A percentile compares a stretch with the other conserved stretches of the same genome.
Evolutionary conservation across 2,888 invertebrate genomes (phyloP).

Genomic region (Leptopilina myrica): DNA sequence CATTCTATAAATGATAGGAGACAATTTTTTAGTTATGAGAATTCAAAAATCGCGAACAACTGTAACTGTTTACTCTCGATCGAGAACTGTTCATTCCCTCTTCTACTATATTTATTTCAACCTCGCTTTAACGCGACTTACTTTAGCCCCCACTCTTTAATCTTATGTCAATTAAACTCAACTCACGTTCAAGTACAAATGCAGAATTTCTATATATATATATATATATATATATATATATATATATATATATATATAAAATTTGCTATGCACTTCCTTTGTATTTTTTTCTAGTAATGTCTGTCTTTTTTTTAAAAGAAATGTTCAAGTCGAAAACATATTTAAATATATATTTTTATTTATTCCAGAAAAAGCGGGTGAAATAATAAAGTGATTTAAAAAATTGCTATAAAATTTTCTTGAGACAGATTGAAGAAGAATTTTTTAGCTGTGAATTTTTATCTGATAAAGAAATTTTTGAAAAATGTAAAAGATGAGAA

Average conservation of each 20-base stretch:
- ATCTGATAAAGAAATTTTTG: too few relatives aligned
- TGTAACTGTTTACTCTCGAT: slow-evolving; percentile 19
- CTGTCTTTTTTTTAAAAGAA: too few relatives aligned
- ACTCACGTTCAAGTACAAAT: background rate
- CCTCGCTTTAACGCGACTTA: slow-evolving; percentile 20
- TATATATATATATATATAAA: background rate
- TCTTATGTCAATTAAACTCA: slow-evolving; percentile 5
- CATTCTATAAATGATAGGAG: background rate
- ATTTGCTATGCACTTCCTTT: background rate
- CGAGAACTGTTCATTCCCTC: slow-evolving; percentile 9
- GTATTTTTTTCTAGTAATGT: too few relatives aligned
- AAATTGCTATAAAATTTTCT: too few relatives aligned
- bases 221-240: too few relatives aligned
- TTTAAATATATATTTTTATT: too few relatives aligned
- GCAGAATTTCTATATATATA: background rate
- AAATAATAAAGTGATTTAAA: too few relatives aligned
- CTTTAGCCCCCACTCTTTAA: slow-evolving; percentile 19
- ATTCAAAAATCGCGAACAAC: slow-evolving; percentile 7
- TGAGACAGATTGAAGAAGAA: too few relatives aligned
- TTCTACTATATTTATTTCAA: slow-evolving; percentile 5
- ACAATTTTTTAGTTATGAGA: background rate
- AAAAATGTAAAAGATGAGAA: too few relatives aligned
- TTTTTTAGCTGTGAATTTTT: too few relatives aligned
- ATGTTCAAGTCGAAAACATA: too few relatives aligned
- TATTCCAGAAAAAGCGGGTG: too few relatives aligned